These are phyloP conservation scores for Psammodynastes pulverulentus DNA, from an alignment of 2,113 vertebrate species.

Conservation along the genomic window DNA sequence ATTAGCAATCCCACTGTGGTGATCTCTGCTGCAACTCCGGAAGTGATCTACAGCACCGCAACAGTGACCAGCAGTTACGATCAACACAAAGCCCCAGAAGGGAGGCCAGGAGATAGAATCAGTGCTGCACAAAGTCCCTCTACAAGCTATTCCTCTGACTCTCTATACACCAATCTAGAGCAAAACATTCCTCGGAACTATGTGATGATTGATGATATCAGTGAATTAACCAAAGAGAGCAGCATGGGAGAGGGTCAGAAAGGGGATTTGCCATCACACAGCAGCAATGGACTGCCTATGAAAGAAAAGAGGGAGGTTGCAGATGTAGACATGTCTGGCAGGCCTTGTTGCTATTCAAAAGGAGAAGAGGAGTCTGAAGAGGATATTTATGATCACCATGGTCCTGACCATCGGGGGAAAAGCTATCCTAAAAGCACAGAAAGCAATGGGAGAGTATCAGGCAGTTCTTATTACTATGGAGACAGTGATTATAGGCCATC, in stretches of 20 bases:
- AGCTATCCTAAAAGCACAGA: constrained; percentile 78
- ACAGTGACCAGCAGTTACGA: constrained; percentile 75
- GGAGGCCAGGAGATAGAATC: constrained; percentile 73
- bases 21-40: constrained; percentile 79
- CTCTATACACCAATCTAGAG: constrained; percentile 89
- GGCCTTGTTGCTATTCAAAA: constrained; percentile 82
- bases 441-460: constrained; percentile 79
- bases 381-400: constrained; percentile 89
- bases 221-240: constrained; percentile 93
- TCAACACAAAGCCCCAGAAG: constrained; percentile 80
- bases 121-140: constrained; percentile 77
- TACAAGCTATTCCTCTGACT: constrained; percentile 81
- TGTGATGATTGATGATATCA: constrained; percentile 98
- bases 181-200: constrained; percentile 97
- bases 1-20: constrained; percentile 78
- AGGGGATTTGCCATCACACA: constrained; percentile 68
- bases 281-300: constrained; percentile 72
- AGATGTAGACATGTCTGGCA: constrained; percentile 71
- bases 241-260: constrained; percentile 79
- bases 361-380: constrained; percentile 93
- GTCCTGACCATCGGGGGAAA: constrained; percentile 76
- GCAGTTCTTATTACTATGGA: constrained; percentile 78
- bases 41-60: constrained; percentile 73
- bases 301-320: constrained; percentile 72
- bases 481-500: constrained; percentile 85